A percentile compares a stretch with the other conserved stretches of the same genome.
Conservation (phyloP, 2,888 invertebrate genomes). For the Liodrosophila aerea region DNA sequence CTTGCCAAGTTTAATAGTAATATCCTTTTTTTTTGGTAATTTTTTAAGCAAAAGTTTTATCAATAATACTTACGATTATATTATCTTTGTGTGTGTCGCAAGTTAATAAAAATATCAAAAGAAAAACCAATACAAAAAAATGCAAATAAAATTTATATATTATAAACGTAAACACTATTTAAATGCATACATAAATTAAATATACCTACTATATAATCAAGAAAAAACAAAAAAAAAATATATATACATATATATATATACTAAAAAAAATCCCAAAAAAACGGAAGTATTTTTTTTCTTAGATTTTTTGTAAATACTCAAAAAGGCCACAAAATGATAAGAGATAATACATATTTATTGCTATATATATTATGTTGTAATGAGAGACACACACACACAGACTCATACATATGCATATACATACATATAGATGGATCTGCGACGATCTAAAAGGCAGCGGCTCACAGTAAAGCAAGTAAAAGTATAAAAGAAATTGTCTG, state of each 20-base stretch:
- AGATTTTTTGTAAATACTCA: conserved; percentile 74
- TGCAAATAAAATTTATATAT: conserved; percentile 19
- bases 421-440: conserved; percentile 4
- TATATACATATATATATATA: conserved; percentile 31
- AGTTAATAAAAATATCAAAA: conserved; percentile 31
- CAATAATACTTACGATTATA: conserved; percentile 42
- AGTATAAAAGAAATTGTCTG: conserved; percentile 54
- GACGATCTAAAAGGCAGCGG: conserved; percentile 22
- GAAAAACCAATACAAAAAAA: conserved; percentile 16
- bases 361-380: conserved; percentile 63
- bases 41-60: conserved; percentile 23
- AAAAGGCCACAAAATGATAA: conserved; percentile 36
- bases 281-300: conserved; percentile 63
- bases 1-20: conserved; percentile 44
- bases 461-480: conserved; percentile 3
- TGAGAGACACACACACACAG: conserved; percentile 16
- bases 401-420: too few species aligned
- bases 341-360: conserved; percentile 48
- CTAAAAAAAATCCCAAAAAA: conserved; percentile 3
- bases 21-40: conserved; percentile 45
- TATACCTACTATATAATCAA: conserved; percentile 12
- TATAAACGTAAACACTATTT: conserved; percentile 38
- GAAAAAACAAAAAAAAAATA: conserved; percentile 19
- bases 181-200: conserved; percentile 35
- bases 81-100: conserved; percentile 58